Evolutionary conservation across 1,140 invertebrate species (phyloP).

Genomic region (Listronotus bonariensis): DNA sequence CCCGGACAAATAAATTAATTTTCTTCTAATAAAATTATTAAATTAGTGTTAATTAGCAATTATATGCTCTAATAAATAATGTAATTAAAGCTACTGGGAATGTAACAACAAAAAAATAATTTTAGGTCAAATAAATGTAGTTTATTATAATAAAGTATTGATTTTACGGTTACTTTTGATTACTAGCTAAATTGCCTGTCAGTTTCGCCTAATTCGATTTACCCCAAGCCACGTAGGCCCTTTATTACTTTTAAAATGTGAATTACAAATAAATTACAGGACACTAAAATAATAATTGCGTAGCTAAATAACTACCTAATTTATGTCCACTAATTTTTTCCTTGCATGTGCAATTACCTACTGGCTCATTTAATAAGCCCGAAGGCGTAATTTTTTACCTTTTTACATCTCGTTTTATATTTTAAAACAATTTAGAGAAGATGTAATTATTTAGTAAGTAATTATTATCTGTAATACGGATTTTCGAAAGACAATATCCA

Average conservation of each 20-base stretch:
- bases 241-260: no score
- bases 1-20: no score
- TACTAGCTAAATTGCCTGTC: neutral
- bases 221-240: no score
- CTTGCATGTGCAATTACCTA: constrained; percentile 34
- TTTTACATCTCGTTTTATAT: constrained; percentile 8
- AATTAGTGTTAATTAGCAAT: no score
- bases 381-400: constrained; percentile 4
- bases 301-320: constrained; percentile 20
- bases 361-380: constrained; percentile 5
- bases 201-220: neutral
- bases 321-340: constrained; percentile 43
- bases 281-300: constrained; percentile 6
- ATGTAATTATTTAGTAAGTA: neutral
- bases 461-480: no score
- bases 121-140: no score
- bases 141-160: no score
- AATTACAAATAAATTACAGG: constrained; percentile 3
- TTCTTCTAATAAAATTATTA: no score
- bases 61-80: no score
- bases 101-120: no score
- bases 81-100: no score
- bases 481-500: no score
- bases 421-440: neutral
- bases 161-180: constrained; percentile 1